Evolutionary conservation across 1,140 invertebrate species (phyloP).

Genomic region (Drosophila ogumai): DNA sequence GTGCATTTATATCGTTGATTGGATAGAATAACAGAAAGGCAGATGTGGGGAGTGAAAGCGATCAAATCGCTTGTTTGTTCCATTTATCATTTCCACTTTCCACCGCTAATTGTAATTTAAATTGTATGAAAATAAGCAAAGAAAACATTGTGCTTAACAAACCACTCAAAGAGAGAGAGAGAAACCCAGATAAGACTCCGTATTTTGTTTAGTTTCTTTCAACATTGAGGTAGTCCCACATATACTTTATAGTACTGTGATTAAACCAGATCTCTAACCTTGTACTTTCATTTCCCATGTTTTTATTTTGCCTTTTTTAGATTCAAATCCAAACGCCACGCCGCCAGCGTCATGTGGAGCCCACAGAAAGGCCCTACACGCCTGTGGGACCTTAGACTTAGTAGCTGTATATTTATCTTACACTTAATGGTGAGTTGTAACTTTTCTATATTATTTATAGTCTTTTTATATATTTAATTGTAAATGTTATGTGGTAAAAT

Average conservation of each 20-base stretch:
- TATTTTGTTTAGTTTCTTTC: conserved; percentile 1
- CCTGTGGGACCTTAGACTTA: conserved; percentile 84
- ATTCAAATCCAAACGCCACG: conserved; percentile 62
- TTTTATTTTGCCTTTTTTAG: not conserved
- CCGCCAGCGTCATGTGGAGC: conserved; percentile 83
- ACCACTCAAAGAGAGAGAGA: not conserved
- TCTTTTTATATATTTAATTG: not conserved
- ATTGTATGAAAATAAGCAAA: conserved; percentile 19
- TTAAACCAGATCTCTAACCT: not conserved
- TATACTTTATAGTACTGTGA: conserved; percentile 1
- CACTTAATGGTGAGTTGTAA: conserved; percentile 81
- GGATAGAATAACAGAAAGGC: conserved; percentile 25
- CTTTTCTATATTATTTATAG: not conserved
- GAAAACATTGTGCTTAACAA: not conserved
- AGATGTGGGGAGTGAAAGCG: conserved; percentile 22
- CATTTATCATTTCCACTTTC: conserved; percentile 24
- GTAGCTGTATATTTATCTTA: conserved; percentile 84
- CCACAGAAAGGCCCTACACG: conserved; percentile 85
- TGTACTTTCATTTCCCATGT: not conserved
- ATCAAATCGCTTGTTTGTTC: not conserved
- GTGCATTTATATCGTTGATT: not conserved
- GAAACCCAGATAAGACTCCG: conserved; percentile 5
- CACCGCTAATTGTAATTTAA: conserved; percentile 17
- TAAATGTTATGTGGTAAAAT: not conserved
- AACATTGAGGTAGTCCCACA: conserved; percentile 35